Conservation (phyloP, 2,888 invertebrate genomes). For the Tipula vernalis region DNA sequence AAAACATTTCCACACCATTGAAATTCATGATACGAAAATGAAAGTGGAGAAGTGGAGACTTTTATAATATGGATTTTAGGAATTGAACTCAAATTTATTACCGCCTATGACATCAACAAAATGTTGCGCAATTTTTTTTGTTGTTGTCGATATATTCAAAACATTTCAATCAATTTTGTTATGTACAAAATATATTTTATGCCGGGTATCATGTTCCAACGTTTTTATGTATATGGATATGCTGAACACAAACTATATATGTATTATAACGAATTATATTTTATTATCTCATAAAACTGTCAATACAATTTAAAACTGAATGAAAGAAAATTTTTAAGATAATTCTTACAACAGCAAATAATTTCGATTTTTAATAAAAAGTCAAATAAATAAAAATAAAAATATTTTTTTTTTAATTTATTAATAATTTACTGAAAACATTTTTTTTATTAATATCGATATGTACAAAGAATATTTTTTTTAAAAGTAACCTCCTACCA, state of each 20-base stretch:
- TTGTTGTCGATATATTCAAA: not conserved
- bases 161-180: not conserved
- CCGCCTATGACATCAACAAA: no score
- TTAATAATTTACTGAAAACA: not conserved
- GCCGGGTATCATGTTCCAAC: not conserved
- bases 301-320: not conserved
- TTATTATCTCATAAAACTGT: conserved; percentile 4
- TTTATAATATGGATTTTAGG: no score
- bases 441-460: not conserved
- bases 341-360: not conserved
- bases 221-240: not conserved
- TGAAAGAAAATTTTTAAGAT: not conserved
- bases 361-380: not conserved
- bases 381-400: not conserved
- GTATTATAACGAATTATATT: not conserved
- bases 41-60: no score
- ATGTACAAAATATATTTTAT: not conserved
- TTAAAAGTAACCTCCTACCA: not conserved
- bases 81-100: no score
- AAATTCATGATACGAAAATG: no score
- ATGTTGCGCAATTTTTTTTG: no score
- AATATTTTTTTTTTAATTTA: not conserved
- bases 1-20: no score
- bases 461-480: not conserved
- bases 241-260: not conserved